phyloP scores from a whole-genome alignment of 2,888 invertebrate species.

The Rhodophaea formosa region DNA sequence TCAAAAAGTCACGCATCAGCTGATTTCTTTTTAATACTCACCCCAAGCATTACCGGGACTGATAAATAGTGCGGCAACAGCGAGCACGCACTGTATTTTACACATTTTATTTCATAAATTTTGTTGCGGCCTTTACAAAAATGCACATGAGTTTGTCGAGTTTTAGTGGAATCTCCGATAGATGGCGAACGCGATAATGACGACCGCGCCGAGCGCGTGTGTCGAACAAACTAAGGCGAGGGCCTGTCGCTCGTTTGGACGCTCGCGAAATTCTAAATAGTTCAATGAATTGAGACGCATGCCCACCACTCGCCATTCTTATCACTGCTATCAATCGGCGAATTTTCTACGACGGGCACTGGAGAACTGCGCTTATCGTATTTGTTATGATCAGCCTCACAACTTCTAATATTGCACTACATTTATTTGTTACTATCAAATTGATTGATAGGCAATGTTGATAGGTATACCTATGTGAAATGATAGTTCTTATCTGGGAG shows the following conservation, averaged over 20 bases:
- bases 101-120: constrained; percentile 75
- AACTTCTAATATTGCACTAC: too few relatives aligned
- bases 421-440: too few relatives aligned
- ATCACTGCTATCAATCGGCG: constrained; percentile 4
- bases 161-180: constrained; percentile 58
- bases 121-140: constrained; percentile 44
- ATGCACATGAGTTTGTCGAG: constrained; percentile 63
- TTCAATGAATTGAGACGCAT: constrained; percentile 8
- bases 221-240: constrained; percentile 60
- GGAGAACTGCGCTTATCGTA: neutral
- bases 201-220: constrained; percentile 59
- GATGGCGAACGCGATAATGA: constrained; percentile 46
- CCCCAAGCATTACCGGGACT: constrained; percentile 65
- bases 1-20: constrained; percentile 57
- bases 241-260: constrained; percentile 5
- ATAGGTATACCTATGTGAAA: too few relatives aligned
- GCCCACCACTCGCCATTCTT: constrained; percentile 8
- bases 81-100: constrained; percentile 56
- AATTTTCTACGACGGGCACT: neutral
- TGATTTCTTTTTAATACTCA: constrained; percentile 64
- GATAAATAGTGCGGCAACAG: constrained; percentile 49
- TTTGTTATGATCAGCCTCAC: too few relatives aligned
- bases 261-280: constrained; percentile 16
- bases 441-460: too few relatives aligned
- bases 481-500: too few relatives aligned